phyloP scores from a whole-genome alignment of 2,888 invertebrate genomes.

The Napeogenes sylphis region DNA sequence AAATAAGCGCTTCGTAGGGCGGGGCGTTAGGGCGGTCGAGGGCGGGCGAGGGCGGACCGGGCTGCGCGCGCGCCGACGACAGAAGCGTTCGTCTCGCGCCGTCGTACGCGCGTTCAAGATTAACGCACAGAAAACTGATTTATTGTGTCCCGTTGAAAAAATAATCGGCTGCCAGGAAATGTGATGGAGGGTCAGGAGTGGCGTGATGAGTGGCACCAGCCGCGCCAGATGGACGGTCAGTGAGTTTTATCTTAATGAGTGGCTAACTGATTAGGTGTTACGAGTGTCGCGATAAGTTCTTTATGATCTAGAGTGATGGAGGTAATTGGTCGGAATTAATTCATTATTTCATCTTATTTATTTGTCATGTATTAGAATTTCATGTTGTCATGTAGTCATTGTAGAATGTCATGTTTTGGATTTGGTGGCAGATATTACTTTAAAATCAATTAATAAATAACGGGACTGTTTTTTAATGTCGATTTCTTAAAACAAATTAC shows the following conservation, averaged over 20 bases:
- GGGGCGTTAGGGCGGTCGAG: slow-evolving; percentile 50
- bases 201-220: slow-evolving; percentile 71
- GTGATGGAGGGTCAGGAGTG: slow-evolving; percentile 75
- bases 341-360: no score
- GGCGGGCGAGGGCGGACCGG: slow-evolving; percentile 45
- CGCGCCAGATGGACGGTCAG: slow-evolving; percentile 70
- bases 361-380: no score
- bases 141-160: slow-evolving; percentile 76
- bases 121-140: slow-evolving; percentile 72
- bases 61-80: slow-evolving; percentile 86
- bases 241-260: slow-evolving; percentile 33
- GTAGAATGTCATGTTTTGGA: no score
- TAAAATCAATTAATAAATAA: no score
- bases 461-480: no score
- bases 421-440: no score
- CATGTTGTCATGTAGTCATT: no score
- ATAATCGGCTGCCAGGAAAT: slow-evolving; percentile 67
- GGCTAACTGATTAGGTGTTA: background rate
- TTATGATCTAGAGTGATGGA: no score
- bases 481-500: no score
- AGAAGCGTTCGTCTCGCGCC: slow-evolving; percentile 79
- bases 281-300: background rate
- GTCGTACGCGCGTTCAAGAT: slow-evolving; percentile 64
- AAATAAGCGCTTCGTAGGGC: slow-evolving; percentile 32
- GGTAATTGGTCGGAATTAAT: no score